phyloP scores from a whole-genome alignment of 1,140 invertebrate genomes.

The Leptoteleia sp. region DNA sequence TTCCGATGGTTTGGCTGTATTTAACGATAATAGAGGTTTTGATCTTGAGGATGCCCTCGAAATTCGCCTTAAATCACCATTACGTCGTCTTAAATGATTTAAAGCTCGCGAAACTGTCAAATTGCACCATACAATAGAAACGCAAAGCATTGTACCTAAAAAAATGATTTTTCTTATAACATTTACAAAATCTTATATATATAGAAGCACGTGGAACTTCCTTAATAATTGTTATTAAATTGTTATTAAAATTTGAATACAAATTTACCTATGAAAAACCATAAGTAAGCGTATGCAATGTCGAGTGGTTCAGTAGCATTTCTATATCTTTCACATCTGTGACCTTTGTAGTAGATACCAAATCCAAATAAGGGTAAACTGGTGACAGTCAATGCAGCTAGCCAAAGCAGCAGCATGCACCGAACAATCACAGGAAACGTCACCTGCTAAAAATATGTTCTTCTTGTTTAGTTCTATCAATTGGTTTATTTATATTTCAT shows the following conservation, averaged over 20 bases:
- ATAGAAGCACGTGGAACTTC: no score
- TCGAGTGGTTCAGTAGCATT: conserved; percentile 85
- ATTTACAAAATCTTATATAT: no score
- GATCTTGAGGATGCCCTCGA: conserved; percentile 73
- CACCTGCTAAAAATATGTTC: conserved; percentile 85
- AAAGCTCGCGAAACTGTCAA: conserved; percentile 89
- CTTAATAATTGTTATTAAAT: no score
- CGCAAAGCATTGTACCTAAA: conserved; percentile 86
- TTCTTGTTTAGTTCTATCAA: conserved; percentile 48
- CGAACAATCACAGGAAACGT: conserved; percentile 89
- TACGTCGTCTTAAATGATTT: conserved; percentile 83
- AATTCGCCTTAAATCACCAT: conserved; percentile 75
- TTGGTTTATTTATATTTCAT: conserved; percentile 38
- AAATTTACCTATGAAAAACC: conserved; percentile 87
- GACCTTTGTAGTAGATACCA: conserved; percentile 87
- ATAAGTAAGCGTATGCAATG: conserved; percentile 88
- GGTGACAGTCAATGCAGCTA: conserved; percentile 85
- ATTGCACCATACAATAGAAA: conserved; percentile 90
- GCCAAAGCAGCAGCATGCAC: conserved; percentile 86
- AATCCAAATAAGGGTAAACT: conserved; percentile 89
- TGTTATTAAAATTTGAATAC: no score
- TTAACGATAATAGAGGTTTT: conserved; percentile 73
- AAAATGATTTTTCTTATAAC: conserved; percentile 1
- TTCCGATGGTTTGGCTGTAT: conserved; percentile 69
- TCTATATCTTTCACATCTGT: conserved; percentile 86